Evolutionary conservation across 1,140 invertebrate species (phyloP).

Genomic region (Ectropis grisescens): DNA sequence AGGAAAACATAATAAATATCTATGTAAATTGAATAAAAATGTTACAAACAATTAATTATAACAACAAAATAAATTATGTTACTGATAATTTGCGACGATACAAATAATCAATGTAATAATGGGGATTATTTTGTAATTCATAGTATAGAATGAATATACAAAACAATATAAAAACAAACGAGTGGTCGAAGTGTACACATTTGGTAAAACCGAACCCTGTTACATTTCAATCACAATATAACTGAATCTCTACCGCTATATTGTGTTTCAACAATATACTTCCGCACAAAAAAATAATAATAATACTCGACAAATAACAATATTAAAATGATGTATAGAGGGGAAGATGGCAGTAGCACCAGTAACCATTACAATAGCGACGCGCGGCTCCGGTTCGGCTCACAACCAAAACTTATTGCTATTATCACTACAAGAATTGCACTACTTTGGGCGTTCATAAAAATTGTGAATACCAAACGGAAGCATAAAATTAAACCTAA

Average conservation of each 20-base stretch:
- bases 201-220: slow-evolving; percentile 17
- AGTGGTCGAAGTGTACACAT: no score
- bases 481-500: slow-evolving; percentile 30
- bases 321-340: slow-evolving; percentile 41
- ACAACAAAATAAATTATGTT: no score
- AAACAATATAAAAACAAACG: no score
- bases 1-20: no score
- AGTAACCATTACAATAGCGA: slow-evolving; percentile 36
- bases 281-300: slow-evolving; percentile 39
- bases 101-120: no score
- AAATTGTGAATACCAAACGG: slow-evolving; percentile 23
- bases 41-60: no score
- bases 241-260: slow-evolving; percentile 43
- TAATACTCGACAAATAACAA: slow-evolving; percentile 57
- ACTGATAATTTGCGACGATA: no score
- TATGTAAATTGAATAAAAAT: no score
- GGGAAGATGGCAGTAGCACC: slow-evolving; percentile 45
- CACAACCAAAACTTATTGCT: slow-evolving; percentile 67
- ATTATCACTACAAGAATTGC: slow-evolving; percentile 60
- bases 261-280: slow-evolving; percentile 41
- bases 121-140: no score
- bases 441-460: slow-evolving; percentile 46
- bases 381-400: slow-evolving; percentile 36
- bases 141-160: no score
- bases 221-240: slow-evolving; percentile 62